Percentiles rank a stretch among this genome's conserved stretches.
Evolutionary conservation across 1,140 invertebrate genomes (phyloP).

Genomic region (Anadara kagoshimensis): DNA sequence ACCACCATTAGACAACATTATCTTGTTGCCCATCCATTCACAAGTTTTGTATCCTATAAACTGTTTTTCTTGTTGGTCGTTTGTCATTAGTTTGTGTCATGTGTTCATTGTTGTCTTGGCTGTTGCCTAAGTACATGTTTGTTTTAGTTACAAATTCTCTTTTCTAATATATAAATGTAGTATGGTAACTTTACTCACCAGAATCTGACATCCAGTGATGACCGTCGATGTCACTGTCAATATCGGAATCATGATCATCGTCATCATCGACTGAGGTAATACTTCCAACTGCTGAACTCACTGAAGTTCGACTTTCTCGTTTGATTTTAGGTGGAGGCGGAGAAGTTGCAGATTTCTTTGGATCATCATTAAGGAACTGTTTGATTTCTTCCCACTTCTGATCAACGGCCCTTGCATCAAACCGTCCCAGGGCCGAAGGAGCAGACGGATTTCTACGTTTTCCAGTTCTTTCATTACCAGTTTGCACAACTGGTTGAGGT

Average conservation of each 20-base stretch:
- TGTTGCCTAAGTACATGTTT: too few species aligned
- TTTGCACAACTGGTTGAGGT: not conserved
- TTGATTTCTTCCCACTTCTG: conserved; percentile 70
- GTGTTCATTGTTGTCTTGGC: too few species aligned
- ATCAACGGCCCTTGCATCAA: conserved; percentile 46
- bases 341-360: conserved; percentile 55
- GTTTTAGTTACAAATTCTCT: too few species aligned
- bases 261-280: conserved; percentile 43
- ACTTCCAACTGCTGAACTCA: conserved; percentile 70
- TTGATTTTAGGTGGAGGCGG: conserved; percentile 83
- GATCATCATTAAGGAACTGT: conserved; percentile 75
- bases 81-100: too few species aligned
- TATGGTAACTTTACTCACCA: conserved; percentile 34
- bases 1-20: too few species aligned
- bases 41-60: too few species aligned
- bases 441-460: conserved; percentile 4
- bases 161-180: too few species aligned
- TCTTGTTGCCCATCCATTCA: too few species aligned
- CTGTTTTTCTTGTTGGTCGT: too few species aligned
- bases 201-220: conserved; percentile 47
- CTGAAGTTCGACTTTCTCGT: conserved; percentile 23
- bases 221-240: conserved; percentile 32
- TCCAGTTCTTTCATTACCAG: not conserved
- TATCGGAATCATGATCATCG: conserved; percentile 47
- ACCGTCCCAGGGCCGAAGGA: not conserved